Base-by-base conservation (phyloP, 1,140 invertebrate species). In the Thaumatotibia leucotreta region DNA sequence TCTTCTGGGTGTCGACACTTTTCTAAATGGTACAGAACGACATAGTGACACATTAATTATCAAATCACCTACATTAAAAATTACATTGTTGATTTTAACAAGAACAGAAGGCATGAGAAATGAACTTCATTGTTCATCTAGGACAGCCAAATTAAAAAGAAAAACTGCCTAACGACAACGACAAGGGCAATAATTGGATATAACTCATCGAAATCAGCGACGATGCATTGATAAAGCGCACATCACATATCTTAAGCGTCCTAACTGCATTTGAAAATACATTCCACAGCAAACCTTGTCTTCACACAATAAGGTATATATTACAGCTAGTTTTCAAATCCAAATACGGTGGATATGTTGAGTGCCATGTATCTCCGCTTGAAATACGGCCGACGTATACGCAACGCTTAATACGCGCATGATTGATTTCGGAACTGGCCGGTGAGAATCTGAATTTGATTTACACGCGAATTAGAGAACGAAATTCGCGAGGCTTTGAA, bases 221-320 rank as follows among this genome's bases (percentile, higher is more conserved):
- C 86, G 88, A 88, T 89, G 88, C 85, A 89, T 89, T 88, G 88
- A 88, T 88, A 89, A 90, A 90, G 86, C 83, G 80, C 68, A 73
- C 77, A 76, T 74, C 86, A 88, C 88, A 86, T 88, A 81, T 87
- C 84, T 86, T 75, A 80, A 76, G 75, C 72, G 77, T 79, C 17
- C 39, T 45, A 45, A 14, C 4, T 45, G 5, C 17, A 45, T 45
- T 20, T n/a, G 0, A n/a, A 45, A 45, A 45, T 6, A 11, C 39
- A 45, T 45, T 20, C 39, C 6, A n/a, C 6, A 6, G n/a, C 29
- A 17, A 0, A 27, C n/a, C 24, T 14, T 58, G 2, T 1, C 5
- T 29, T 11, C n/a, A 27, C 6, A 20, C n/a, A 29, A 17, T 29
- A 27, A 1, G 4, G 52, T 58, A 58, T 20, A 27, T 6, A 14